Evolutionary conservation across 2,888 invertebrate genomes (phyloP).

Genomic region (Ptychoptera contaminata): DNA sequence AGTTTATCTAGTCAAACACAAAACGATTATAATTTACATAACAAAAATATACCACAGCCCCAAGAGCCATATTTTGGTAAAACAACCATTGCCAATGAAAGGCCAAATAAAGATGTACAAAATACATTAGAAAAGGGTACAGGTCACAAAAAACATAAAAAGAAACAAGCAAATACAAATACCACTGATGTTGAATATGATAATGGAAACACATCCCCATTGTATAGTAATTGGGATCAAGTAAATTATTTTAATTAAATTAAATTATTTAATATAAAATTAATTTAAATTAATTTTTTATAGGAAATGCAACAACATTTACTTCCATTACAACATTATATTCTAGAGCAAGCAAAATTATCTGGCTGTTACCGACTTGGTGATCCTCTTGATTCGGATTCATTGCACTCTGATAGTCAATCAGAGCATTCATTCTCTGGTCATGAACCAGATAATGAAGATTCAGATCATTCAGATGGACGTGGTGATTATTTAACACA

Average conservation of each 20-base stretch:
- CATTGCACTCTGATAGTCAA: slow-evolving; percentile 62
- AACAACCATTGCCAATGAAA: slow-evolving; percentile 17
- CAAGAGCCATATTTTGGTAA: neutral
- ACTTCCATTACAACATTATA: slow-evolving; percentile 72
- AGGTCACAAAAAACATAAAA: slow-evolving; percentile 3
- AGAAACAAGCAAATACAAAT: slow-evolving; percentile 1
- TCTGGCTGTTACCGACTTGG: slow-evolving; percentile 53
- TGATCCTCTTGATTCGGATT: slow-evolving; percentile 54
- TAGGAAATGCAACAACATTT: slow-evolving; percentile 52
- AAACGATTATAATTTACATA: slow-evolving; percentile 9
- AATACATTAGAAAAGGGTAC: slow-evolving; percentile 10
- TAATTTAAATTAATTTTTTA: neutral
- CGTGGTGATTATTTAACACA: slow-evolving; percentile 46
- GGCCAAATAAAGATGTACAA: slow-evolving; percentile 12
- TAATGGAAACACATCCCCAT: slow-evolving; percentile 42
- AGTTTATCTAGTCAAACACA: slow-evolving; percentile 12
- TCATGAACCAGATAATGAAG: slow-evolving; percentile 61
- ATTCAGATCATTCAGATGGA: slow-evolving; percentile 54
- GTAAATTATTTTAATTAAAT: slow-evolving; percentile 10
- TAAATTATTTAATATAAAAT: neutral
- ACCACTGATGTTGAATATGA: slow-evolving; percentile 36
- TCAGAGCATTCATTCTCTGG: slow-evolving; percentile 48
- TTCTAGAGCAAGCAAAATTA: slow-evolving; percentile 65
- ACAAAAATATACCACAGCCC: neutral
- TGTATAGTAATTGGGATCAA: slow-evolving; percentile 59